Evolutionary conservation across 2,888 invertebrate genomes (phyloP).

Genomic region (Drosophila nigricruria): DNA sequence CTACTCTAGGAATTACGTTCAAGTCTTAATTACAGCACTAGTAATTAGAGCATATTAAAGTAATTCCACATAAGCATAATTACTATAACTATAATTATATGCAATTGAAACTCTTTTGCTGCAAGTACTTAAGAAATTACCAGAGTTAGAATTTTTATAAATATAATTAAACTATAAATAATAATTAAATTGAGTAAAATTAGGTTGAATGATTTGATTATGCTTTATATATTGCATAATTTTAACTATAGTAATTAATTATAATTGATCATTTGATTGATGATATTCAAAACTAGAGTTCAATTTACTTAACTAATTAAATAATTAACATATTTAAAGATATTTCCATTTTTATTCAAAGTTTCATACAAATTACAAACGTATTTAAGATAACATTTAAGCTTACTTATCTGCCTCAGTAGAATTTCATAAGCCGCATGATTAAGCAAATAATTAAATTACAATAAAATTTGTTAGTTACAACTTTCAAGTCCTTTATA

Average conservation of each 20-base stretch:
- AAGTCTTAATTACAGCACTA: background rate
- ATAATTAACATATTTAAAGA: background rate
- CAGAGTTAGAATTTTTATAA: too few relatives aligned
- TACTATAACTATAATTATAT: too few relatives aligned
- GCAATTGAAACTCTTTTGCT: too few relatives aligned
- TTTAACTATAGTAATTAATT: too few relatives aligned
- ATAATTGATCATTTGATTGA: too few relatives aligned
- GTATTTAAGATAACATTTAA: background rate
- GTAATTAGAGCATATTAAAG: slow-evolving; percentile 2
- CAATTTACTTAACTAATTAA: too few relatives aligned
- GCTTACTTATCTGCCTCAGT: background rate
- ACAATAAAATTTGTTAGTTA: background rate
- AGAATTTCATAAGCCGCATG: too few relatives aligned
- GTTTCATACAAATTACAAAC: background rate
- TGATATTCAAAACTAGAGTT: too few relatives aligned
- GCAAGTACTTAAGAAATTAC: background rate
- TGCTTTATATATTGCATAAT: too few relatives aligned
- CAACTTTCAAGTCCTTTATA: background rate
- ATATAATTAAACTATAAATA: too few relatives aligned
- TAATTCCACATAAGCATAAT: background rate
- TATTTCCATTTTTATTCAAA: background rate
- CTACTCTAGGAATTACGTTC: background rate
- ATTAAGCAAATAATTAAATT: background rate
- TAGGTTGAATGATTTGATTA: too few relatives aligned
- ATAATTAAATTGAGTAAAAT: too few relatives aligned